Evolutionary conservation across 2,888 invertebrate genomes (phyloP).

Genomic region (Eilema griseolum): DNA sequence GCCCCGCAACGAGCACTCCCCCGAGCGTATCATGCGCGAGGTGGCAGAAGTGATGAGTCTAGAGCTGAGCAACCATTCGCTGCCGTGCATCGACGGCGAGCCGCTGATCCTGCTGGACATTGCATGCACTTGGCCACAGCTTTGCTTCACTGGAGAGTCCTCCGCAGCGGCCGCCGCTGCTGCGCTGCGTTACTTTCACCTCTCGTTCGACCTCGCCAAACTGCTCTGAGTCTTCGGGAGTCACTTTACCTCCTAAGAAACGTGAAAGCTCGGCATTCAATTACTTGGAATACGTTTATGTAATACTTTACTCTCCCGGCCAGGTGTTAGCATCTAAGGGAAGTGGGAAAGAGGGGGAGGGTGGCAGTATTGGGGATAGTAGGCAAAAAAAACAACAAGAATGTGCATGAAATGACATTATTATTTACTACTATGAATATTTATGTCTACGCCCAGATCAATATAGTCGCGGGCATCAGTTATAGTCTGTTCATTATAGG

Average conservation of each 20-base stretch:
- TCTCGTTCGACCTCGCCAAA: conserved; percentile 43
- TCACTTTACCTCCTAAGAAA: neutral
- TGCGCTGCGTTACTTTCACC: conserved; percentile 60
- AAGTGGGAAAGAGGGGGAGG: no score
- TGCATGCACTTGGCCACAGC: conserved; percentile 50
- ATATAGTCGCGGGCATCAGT: no score
- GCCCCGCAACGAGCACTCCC: conserved; percentile 18
- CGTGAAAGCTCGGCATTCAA: neutral
- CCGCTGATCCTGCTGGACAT: conserved; percentile 54
- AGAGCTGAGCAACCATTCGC: conserved; percentile 32
- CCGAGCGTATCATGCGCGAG: conserved; percentile 43
- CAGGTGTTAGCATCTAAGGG: no score
- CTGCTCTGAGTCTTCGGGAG: neutral
- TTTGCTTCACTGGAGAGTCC: conserved; percentile 42
- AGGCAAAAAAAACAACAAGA: no score
- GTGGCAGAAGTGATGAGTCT: conserved; percentile 54
- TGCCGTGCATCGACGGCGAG: conserved; percentile 28
- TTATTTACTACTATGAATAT: no score
- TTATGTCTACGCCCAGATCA: no score
- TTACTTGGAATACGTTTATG: neutral
- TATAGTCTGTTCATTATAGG: no score
- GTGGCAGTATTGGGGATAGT: no score
- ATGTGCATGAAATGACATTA: no score
- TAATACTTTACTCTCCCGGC: neutral
- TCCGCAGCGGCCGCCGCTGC: conserved; percentile 50